Base-by-base conservation (phyloP, 2,888 invertebrate species). In the Harpalus rufipes region DNA sequence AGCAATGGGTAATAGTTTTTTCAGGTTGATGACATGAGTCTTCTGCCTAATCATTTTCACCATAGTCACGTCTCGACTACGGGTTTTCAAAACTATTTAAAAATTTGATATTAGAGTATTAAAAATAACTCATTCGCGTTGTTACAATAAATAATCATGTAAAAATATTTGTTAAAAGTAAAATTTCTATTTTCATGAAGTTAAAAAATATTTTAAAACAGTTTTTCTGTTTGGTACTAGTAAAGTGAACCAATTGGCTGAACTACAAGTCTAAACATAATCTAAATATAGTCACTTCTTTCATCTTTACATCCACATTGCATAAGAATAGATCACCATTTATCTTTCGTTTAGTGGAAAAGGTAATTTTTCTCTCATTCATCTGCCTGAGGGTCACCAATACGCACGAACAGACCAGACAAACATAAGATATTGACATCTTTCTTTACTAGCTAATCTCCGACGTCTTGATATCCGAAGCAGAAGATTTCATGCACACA, bases 371-470 rank as follows among this genome's bases (percentile, higher is more conserved):
- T 51, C 12, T 51, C 10, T 51, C 44, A 51, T 51, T 51, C 12
- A 10, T 51, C 12, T 51, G 32, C 6, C 6, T 32, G 1, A 32
- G 32, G 32, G 6, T 32, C 32, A 6, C 32, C 6, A 32, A 5
- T 32, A 32, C 32, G 12, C 44, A 51, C 44, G 44, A 51, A 51
- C 0, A 12, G 8, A 4, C 10, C 10, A 8, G 12, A 68, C 68
- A 68, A 68, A 32, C 68, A 0, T 63, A 12, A 12, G 25, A 63
- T 68, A 68, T 39, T 68, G 68, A 68, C 68, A 68, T 21, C n/a
- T 68, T 39, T 68, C 68, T 68, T 12, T n/a, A 1, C 5, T n/a
- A 32, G 10, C 68, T 39, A 68, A 68, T 68, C 39, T 32, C 14
- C 7, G 32, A 32, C 32, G 14, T 39, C 68, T 63, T 68, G 39